A percentile compares a stretch with the other conserved stretches of the same genome.
Evolutionary conservation across 2,113 vertebrate species (phyloP).

Genomic region (Nyctereutes procyonoides): DNA sequence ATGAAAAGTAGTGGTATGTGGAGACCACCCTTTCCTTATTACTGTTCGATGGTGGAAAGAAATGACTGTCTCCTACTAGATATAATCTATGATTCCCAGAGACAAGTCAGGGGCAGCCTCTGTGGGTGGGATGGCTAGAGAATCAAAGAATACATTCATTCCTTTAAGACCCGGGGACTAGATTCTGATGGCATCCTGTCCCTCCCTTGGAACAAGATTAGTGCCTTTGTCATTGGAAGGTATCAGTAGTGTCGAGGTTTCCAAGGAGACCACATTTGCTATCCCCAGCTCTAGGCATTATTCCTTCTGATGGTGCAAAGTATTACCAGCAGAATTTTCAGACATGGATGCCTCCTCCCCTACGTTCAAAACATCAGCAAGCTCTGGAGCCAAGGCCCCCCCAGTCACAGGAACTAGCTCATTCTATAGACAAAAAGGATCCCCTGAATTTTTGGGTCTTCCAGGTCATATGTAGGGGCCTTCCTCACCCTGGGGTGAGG

Average conservation of each 20-base stretch:
- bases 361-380: not conserved
- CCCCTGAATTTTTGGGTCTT: not conserved
- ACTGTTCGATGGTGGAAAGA: not conserved
- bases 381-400: not conserved
- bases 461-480: not conserved
- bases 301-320: not conserved
- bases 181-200: not conserved
- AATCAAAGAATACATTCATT: not conserved
- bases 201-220: not conserved
- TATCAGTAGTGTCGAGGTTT: not conserved
- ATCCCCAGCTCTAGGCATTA: not conserved
- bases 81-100: not conserved
- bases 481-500: not conserved
- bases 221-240: not conserved
- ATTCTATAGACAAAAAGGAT: too few species aligned
- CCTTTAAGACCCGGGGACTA: not conserved
- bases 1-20: not conserved
- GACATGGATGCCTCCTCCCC: rapidly evolving
- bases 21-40: not conserved
- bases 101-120: not conserved
- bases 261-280: not conserved
- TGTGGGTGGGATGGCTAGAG: not conserved
- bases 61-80: not conserved
- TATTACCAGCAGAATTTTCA: not conserved
- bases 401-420: not conserved